A percentile compares a stretch with the other conserved stretches of the same genome.
Evolutionary conservation across 2,888 invertebrate species (phyloP).

Genomic region (Cephus nigrinus): DNA sequence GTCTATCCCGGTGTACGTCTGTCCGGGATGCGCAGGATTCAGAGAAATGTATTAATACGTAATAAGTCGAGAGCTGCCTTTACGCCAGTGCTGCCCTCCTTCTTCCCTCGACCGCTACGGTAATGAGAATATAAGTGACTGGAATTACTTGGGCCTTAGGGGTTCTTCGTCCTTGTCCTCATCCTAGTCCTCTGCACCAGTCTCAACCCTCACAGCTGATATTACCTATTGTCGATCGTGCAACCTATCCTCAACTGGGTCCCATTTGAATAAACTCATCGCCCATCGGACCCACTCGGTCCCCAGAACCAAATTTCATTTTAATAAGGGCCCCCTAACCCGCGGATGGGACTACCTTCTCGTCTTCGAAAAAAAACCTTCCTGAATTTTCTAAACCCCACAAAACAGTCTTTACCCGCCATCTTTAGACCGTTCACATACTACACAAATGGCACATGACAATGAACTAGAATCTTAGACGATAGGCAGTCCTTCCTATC

Average conservation of each 20-base stretch:
- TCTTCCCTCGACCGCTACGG: conserved; percentile 11
- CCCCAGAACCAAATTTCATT: neutral
- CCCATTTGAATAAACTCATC: neutral
- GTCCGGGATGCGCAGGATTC: conserved; percentile 51
- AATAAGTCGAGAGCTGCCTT: conserved; percentile 51
- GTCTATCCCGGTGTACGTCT: conserved; percentile 26
- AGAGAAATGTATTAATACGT: conserved; percentile 60
- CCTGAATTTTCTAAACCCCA: neutral
- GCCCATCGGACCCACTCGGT: neutral
- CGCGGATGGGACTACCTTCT: neutral
- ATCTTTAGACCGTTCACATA: neutral
- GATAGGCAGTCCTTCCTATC: neutral
- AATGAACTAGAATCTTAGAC: neutral
- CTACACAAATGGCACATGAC: neutral
- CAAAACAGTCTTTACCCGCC: neutral
- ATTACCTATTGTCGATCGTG: conserved; percentile 3
- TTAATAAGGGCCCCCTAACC: neutral
- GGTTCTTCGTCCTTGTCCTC: neutral
- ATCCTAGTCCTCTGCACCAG: neutral
- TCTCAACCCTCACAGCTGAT: neutral
- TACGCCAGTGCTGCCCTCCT: conserved; percentile 29
- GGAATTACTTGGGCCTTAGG: conserved; percentile 18
- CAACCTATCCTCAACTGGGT: neutral
- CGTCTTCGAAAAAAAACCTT: neutral
- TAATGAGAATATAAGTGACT: conserved; percentile 28